Base-by-base conservation (phyloP, 2,888 invertebrate genomes). In the Lasius platythorax region DNA sequence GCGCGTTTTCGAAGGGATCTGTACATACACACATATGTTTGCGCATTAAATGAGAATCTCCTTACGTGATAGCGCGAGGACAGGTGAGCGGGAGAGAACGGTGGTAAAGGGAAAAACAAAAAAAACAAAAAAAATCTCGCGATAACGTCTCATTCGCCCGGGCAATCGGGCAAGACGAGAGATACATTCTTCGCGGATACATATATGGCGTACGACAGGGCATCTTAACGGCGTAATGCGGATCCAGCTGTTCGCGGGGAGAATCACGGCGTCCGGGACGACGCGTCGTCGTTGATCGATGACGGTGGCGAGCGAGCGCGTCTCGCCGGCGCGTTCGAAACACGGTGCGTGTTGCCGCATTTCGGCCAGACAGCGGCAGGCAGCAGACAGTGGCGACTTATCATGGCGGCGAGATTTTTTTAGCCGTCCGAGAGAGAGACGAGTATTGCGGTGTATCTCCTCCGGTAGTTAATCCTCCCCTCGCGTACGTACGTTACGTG, bases 401-500 rank as follows among this genome's bases (percentile, higher is more conserved):
- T 92, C 90, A 93, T 93, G 93, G 93, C 93, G 93, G 91, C 92
- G 88, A 81, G 86, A 89, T 72, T 90, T 91, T 89, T 87, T 90
- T 89, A 84, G 75, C 87, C 89, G 87, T 87, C 56, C 82, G 86
- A 85, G 23, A 53, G 50, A 53, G 53, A 53, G 53, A n/a, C 8
- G 37, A 37, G 37, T 37, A 37, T 53, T 15, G 53, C 18, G 53
- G 53, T n/a, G n/a, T 53, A n/a, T 4, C 67, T 8, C 3, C 9
- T n/a, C 56, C 40, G 53, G 53, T 53, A n/a, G n/a, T n/a, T 6
- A 6, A 37, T 37, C 73, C 28, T 28, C 28, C 58, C 58, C 81
- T 85, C 64, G 85, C 53, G 53, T 4, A 18, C 18, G n/a, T 40
- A 12, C 86, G 86, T 84, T 40, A 18, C 85, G 86, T 85, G 75